Evolutionary conservation across 2,888 invertebrate genomes (phyloP), one percentile per base, ranked within the genome.

Genomic region (Unio delphinus): DNA sequence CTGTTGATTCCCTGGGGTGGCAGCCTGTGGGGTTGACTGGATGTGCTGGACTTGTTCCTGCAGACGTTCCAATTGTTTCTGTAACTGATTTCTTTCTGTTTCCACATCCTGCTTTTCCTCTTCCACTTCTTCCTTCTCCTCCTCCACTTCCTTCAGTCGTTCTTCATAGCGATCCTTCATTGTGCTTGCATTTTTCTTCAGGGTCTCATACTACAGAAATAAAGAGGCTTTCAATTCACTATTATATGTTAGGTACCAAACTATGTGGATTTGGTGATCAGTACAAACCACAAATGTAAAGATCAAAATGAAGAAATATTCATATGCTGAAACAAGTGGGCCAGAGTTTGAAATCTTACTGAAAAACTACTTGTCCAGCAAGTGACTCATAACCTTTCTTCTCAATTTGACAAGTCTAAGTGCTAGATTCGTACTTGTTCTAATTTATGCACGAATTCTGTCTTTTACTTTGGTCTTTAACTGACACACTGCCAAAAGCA

Each of bases 91-190:
- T 6, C 76, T 62, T 61, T 65, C 61, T 56, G 68, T 45, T 28
- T 69, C 61, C 18, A 72, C 69, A 54, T 73, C 70, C 54, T 76
- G 73, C 23, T 70, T 69, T 65, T 77, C 73, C 54, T 73, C 75
- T 56, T 70, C 79, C 28, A 79, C 66, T 28, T 66, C 63, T 20
- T 86, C 83, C 64, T 73, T 73, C 72, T 86, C 84, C 62, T 81
- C 74, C 65, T 85, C 83, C 45, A 89, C 65, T 66, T 88, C 87
- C 30, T 74, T 65, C 54, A 88, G 84, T 18, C 83, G 72, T n/a
- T 82, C 82, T 72, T 89, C 88, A 73, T 87, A 89, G 45, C 80
- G 75, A 58, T 88, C 86, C 70, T 88, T 88, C 88, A 88, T 86
- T 8, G 78, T 68, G 0, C 80, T 73, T 3, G 87, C 88, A 70